phyloP scores from a whole-genome alignment of 2,888 invertebrate genomes.

The Cheilosia variabilis region DNA sequence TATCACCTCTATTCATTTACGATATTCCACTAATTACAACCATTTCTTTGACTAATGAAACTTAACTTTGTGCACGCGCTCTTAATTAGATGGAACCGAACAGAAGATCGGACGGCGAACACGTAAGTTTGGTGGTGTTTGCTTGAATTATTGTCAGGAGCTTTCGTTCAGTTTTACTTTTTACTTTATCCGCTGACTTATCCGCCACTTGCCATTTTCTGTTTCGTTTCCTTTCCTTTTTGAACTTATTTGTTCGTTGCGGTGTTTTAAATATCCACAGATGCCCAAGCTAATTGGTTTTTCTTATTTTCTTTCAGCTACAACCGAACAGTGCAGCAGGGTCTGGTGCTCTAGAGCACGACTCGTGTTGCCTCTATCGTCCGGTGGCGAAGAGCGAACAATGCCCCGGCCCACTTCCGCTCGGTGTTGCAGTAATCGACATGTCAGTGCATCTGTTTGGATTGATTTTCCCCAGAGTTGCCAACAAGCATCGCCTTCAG shows the following conservation, averaged over 20 bases:
- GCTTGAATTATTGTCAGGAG: constrained; percentile 35
- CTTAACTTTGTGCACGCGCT: constrained; percentile 69
- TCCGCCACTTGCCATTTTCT: constrained; percentile 33
- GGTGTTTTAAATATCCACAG: neutral
- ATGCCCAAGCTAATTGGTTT: neutral
- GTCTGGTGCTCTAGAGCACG: constrained; percentile 98
- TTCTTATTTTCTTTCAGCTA: constrained; percentile 86
- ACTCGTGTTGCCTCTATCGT: constrained; percentile 95
- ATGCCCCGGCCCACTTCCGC: constrained; percentile 91
- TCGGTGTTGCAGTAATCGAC: constrained; percentile 98
- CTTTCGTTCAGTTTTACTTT: constrained; percentile 42
- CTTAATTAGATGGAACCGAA: constrained; percentile 90
- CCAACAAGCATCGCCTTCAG: constrained; percentile 97
- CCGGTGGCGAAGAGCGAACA: constrained; percentile 84
- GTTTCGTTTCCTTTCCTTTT: constrained; percentile 24
- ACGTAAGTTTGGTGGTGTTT: constrained; percentile 87
- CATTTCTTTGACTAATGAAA: constrained; percentile 39
- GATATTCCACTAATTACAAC: constrained; percentile 6
- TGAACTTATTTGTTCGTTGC: constrained; percentile 12
- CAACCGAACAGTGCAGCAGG: constrained; percentile 97
- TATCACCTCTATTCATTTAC: neutral
- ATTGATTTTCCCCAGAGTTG: constrained; percentile 96
- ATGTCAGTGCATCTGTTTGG: constrained; percentile 96
- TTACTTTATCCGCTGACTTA: constrained; percentile 35
- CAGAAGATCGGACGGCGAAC: constrained; percentile 91